phyloP scores from a whole-genome alignment of 2,113 vertebrate species.

The Corythornis cristatus region DNA sequence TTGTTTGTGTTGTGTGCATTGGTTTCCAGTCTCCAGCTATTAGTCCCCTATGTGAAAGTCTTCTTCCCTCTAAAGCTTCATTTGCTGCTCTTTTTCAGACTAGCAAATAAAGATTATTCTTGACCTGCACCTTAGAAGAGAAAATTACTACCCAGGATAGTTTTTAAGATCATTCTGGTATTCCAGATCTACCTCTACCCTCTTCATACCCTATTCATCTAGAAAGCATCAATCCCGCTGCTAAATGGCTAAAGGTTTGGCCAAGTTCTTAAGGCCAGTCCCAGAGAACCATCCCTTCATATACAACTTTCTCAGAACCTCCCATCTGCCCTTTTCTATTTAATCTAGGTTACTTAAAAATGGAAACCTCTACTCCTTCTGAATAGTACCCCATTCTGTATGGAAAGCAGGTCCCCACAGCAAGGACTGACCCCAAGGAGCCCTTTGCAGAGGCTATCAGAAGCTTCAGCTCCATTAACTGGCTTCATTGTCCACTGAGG shows the following conservation, averaged over 20 bases:
- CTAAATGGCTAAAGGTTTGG: not conserved
- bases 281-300: not conserved
- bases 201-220: not conserved
- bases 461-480: not conserved
- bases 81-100: not conserved
- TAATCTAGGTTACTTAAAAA: not conserved
- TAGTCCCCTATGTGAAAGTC: not conserved
- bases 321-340: not conserved
- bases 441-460: not conserved
- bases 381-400: not conserved
- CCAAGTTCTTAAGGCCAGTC: accelerated
- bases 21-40: not conserved
- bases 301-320: not conserved
- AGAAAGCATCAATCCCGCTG: not conserved
- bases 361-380: not conserved
- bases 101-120: not conserved
- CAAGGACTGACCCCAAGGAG: not conserved
- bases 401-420: not conserved
- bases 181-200: not conserved
- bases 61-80: not conserved
- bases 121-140: not conserved
- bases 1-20: not conserved
- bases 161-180: not conserved
- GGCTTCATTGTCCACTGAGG: not conserved
- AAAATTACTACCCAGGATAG: not conserved